These are phyloP conservation scores for Nyctibius bracteatus DNA, from an alignment of 2,113 vertebrate species.

Conservation along the genomic window DNA sequence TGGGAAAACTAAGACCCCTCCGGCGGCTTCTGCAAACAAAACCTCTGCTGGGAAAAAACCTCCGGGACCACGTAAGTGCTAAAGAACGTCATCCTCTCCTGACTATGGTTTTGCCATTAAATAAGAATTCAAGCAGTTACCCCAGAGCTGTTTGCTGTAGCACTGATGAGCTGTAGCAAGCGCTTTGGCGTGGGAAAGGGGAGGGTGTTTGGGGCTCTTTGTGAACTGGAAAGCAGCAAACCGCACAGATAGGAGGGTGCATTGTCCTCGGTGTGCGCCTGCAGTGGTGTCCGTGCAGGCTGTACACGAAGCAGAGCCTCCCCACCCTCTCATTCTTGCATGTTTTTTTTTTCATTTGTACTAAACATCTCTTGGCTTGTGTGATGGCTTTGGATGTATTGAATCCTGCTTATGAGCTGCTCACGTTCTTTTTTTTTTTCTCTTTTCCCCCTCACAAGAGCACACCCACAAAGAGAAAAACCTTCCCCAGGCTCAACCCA, in stretches of 20 bases:
- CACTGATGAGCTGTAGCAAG: background rate
- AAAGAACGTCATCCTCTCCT: background rate
- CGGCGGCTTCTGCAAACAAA: background rate
- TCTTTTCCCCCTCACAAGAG: background rate
- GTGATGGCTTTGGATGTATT: background rate
- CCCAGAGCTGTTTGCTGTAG: background rate
- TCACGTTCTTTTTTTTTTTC: background rate
- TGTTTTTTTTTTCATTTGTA: background rate
- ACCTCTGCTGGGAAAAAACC: rapidly evolving
- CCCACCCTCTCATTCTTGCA: background rate
- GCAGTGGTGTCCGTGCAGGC: background rate
- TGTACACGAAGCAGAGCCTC: background rate
- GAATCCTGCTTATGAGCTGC: background rate
- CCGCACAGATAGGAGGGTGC: rapidly evolving
- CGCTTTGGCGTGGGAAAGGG: background rate
- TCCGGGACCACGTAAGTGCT: background rate
- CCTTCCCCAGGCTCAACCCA: rapidly evolving
- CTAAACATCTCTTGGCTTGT: background rate
- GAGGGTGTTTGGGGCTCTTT: background rate
- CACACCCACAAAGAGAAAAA: background rate
- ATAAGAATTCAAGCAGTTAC: background rate
- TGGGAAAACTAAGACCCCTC: background rate
- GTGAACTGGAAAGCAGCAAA: background rate
- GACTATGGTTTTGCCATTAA: background rate
- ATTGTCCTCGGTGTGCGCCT: rapidly evolving